These are phyloP conservation scores for Trachelus iudaicus DNA, from an alignment of 2,888 invertebrate genomes.

Conservation along the genomic window DNA sequence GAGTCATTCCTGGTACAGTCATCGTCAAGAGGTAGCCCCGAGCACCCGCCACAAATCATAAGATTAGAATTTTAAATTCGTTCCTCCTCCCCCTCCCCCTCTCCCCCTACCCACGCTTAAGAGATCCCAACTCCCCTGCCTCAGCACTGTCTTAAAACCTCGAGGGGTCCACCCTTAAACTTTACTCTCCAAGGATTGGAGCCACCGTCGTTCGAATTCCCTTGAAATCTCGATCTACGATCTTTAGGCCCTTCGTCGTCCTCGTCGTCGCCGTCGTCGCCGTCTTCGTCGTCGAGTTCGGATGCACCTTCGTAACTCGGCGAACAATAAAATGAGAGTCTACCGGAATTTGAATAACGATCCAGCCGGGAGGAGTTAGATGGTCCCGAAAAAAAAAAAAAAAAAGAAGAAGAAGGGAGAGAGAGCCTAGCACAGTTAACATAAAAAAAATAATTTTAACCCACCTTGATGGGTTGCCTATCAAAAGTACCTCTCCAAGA, in stretches of 20 bases:
- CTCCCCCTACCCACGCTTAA: too few relatives aligned
- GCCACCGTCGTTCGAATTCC: constrained; percentile 48
- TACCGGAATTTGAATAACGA: constrained; percentile 56
- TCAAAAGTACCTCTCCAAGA: too few relatives aligned
- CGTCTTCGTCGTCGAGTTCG: too few relatives aligned
- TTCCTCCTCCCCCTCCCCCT: constrained; percentile 17
- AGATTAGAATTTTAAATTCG: constrained; percentile 65
- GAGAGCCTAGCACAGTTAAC: too few relatives aligned
- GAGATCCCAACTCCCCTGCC: too few relatives aligned
- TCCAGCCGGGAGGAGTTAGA: constrained; percentile 14
- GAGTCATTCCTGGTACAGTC: constrained; percentile 61
- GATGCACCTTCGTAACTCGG: neutral
- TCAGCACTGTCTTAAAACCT: constrained; percentile 14
- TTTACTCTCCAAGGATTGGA: constrained; percentile 24
- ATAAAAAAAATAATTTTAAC: too few relatives aligned
- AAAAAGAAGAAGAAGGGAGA: too few relatives aligned
- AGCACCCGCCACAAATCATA: constrained; percentile 59
- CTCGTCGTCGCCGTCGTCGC: constrained; percentile 17
- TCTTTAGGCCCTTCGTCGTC: constrained; percentile 44
- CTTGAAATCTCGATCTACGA: constrained; percentile 58
- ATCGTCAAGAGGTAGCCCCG: constrained; percentile 45
- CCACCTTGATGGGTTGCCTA: too few relatives aligned
- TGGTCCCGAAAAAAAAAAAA: too few relatives aligned
- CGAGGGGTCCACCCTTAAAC: constrained; percentile 23
- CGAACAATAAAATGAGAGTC: constrained; percentile 26